Base-by-base conservation (phyloP, 2,797 vertebrate species). In the Somateria mollissima region DNA sequence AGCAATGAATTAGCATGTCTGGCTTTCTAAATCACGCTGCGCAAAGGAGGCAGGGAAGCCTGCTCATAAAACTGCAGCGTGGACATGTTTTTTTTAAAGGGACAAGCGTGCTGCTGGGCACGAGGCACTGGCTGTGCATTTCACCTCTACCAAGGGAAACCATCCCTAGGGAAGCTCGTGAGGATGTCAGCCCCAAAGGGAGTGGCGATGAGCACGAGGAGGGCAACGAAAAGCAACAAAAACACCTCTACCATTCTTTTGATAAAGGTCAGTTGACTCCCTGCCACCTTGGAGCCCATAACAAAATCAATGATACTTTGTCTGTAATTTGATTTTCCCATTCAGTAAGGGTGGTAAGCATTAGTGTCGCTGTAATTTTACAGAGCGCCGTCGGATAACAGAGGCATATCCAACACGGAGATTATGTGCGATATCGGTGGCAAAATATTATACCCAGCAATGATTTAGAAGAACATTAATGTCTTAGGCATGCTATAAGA, bases 221-320 rank as follows among this genome's bases (percentile, higher is more conserved):
- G 60, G 27, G 51, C 2, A 11, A 70, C 67, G 10, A 71, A 77
- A 91, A 89, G 13, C 67, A 65, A 54, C 43, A 90, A 70, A 56
- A 87, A 54, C 10, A 25, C 61, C 53, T 87, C 71, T 82, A 36
- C 71, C 36, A n/a, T 67, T 57, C 56, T 73, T 57, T 91, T 1
- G 1, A 74, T 37, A 88, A 90, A 95, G 85, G 82, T 96, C 82
- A 88, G 70, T 84, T 82, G 85, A 86, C 87, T 95, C 79, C 87
- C 76, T 86, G 61, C 66, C 73, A 77, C 94, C 69, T 79, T 20
- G 11, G 72, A 89, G 65, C 79, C 91, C 60, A 24, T 86, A 89
- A 81, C 77, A 90, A 91, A 96, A 89, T 94, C 36, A 8, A 96
- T 94, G 93, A 41, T 73, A 62, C 95, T 92, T 94, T 67, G 81